Evolutionary conservation across 2,113 vertebrate genomes (phyloP).

Genomic region (Nibea coibor): DNA sequence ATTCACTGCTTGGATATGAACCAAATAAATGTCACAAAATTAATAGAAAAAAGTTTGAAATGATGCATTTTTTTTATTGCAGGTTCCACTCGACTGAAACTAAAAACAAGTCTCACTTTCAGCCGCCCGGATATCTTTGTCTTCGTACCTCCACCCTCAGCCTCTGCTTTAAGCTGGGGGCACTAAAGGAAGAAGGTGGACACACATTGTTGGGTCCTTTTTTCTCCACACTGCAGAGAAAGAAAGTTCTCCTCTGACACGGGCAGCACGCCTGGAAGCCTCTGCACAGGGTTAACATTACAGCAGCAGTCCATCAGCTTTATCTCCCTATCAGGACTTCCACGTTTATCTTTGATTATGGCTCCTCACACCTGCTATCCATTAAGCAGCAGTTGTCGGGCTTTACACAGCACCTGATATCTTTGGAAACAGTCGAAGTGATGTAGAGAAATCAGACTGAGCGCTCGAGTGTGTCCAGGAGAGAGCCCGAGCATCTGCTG

Average conservation of each 20-base stretch:
- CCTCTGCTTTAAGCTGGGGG: not conserved
- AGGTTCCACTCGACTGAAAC: not conserved
- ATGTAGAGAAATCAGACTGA: conserved; percentile 14
- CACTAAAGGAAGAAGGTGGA: not conserved
- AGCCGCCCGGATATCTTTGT: not conserved
- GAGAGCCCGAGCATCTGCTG: conserved; percentile 64
- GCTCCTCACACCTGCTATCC: conserved; percentile 11
- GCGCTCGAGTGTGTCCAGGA: conserved; percentile 36
- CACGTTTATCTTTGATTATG: not conserved
- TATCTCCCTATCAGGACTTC: not conserved
- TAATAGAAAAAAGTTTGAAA: not conserved
- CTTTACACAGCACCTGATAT: conserved; percentile 8
- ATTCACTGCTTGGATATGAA: not conserved
- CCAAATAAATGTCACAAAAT: not conserved
- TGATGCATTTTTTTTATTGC: not conserved
- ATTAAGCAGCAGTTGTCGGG: conserved; percentile 26
- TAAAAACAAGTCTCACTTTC: not conserved
- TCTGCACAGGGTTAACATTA: not conserved
- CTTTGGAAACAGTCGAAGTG: conserved; percentile 9
- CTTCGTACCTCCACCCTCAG: not conserved
- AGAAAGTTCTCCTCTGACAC: conserved; percentile 7
- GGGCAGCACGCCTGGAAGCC: not conserved
- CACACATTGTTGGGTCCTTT: not conserved
- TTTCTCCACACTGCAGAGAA: not conserved
- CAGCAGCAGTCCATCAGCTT: not conserved